Evolutionary conservation across 30 jellyfish, hydroid and myxozoan genomes (phyloP).

Genomic region (Aurelia coerulea): DNA sequence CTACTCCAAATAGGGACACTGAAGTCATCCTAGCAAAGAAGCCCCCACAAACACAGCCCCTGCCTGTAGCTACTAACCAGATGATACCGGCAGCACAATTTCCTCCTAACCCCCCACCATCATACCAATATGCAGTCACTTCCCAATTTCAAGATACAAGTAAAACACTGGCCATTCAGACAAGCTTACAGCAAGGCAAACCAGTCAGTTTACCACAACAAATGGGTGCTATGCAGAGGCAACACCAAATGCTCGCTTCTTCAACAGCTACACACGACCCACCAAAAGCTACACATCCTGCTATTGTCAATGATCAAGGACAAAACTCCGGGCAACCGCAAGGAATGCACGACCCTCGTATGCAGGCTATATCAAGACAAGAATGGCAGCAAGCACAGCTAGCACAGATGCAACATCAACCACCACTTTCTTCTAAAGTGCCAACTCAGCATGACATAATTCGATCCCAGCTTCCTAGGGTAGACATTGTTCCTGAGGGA

Average conservation of each 20-base stretch:
- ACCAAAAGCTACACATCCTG: neutral
- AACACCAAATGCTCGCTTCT: neutral
- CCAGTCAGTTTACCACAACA: slow-evolving; percentile 5
- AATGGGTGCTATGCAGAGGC: neutral
- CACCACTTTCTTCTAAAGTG: neutral
- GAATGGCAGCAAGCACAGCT: slow-evolving; percentile 40
- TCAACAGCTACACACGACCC: slow-evolving; percentile 10
- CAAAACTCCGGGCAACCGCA: slow-evolving; percentile 1
- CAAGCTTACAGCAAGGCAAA: slow-evolving; percentile 8
- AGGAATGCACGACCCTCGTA: slow-evolving; percentile 15
- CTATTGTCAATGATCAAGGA: neutral
- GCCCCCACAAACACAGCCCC: neutral
- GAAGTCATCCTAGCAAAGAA: slow-evolving; percentile 27
- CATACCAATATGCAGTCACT: slow-evolving; percentile 8
- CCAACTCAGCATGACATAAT: slow-evolving; percentile 6
- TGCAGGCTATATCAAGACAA: neutral
- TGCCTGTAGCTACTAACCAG: neutral
- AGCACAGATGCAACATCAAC: slow-evolving; percentile 25
- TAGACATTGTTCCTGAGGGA: slow-evolving; percentile 58
- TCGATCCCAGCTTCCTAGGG: slow-evolving; percentile 35
- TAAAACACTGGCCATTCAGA: neutral
- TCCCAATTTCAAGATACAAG: slow-evolving; percentile 7
- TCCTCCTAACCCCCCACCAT: neutral
- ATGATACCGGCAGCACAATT: neutral
- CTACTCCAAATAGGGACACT: slow-evolving; percentile 57